phyloP scores from a whole-genome alignment of 2,888 invertebrate genomes.

The Caenorhabditis japonica region DNA sequence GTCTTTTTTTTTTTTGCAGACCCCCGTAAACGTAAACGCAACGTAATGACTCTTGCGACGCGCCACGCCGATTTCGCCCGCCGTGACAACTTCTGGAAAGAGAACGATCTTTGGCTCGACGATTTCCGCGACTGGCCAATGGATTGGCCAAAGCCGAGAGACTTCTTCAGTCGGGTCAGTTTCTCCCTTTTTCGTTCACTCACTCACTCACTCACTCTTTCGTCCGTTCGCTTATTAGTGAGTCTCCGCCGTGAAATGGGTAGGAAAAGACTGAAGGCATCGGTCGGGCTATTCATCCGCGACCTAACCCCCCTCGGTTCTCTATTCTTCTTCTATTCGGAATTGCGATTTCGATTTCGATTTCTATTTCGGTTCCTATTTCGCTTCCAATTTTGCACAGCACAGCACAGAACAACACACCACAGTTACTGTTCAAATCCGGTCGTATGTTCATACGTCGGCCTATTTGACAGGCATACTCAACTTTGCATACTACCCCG shows the following conservation, averaged over 20 bases:
- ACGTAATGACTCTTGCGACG: slow-evolving; percentile 59
- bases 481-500: slow-evolving; percentile 50
- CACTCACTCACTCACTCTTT: no score
- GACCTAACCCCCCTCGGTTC: slow-evolving; percentile 42
- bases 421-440: slow-evolving; percentile 52
- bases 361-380: slow-evolving; percentile 39
- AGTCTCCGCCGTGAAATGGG: slow-evolving; percentile 21
- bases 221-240: slow-evolving; percentile 33
- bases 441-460: slow-evolving; percentile 27
- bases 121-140: slow-evolving; percentile 72
- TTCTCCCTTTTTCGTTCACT: background rate
- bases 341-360: no score
- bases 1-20: no score
- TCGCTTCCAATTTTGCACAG: slow-evolving; percentile 38
- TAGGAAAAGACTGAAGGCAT: slow-evolving; percentile 14
- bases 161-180: slow-evolving; percentile 71
- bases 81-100: slow-evolving; percentile 59
- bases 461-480: slow-evolving; percentile 49
- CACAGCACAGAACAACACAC: no score
- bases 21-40: no score
- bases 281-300: slow-evolving; percentile 43
- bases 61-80: slow-evolving; percentile 52
- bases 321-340: slow-evolving; percentile 5
- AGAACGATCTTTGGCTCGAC: slow-evolving; percentile 64
- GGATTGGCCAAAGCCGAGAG: slow-evolving; percentile 73